These are phyloP conservation scores for Pogonocichla stellata DNA, from an alignment of 2,113 vertebrate species.

Conservation along the genomic window DNA sequence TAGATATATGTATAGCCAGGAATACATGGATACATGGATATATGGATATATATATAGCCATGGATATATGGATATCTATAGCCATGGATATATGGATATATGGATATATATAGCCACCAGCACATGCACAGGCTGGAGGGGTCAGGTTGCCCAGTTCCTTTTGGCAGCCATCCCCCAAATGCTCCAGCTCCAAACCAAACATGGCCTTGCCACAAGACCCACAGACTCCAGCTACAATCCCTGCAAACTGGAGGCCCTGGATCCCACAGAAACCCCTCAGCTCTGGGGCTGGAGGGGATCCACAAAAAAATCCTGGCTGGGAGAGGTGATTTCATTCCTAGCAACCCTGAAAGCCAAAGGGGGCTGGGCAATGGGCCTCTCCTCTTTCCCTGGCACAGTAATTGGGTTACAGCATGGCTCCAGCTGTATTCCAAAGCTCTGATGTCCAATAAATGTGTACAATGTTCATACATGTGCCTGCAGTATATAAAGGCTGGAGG, in stretches of 20 bases:
- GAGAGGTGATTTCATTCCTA: neutral
- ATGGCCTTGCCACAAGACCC: neutral
- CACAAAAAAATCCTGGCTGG: neutral
- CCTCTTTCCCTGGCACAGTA: neutral
- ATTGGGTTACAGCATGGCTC: neutral
- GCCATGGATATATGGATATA: neutral
- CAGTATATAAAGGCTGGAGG: neutral
- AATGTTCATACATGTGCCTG: neutral
- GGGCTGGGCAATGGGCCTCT: neutral
- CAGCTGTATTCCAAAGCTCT: neutral
- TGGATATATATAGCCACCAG: neutral
- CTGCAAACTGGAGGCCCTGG: accelerated
- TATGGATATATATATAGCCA: neutral
- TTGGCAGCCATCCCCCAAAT: neutral
- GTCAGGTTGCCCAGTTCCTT: neutral
- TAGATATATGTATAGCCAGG: neutral
- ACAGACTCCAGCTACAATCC: neutral
- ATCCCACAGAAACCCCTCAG: neutral
- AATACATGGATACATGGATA: neutral
- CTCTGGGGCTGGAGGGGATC: neutral
- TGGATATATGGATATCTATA: neutral
- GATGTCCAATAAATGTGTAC: neutral
- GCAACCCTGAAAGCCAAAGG: neutral
- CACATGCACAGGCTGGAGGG: neutral
- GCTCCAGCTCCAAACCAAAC: neutral